Evolutionary conservation across 2,113 vertebrate genomes (phyloP).

Genomic region (Tachysurus fulvidraco): DNA sequence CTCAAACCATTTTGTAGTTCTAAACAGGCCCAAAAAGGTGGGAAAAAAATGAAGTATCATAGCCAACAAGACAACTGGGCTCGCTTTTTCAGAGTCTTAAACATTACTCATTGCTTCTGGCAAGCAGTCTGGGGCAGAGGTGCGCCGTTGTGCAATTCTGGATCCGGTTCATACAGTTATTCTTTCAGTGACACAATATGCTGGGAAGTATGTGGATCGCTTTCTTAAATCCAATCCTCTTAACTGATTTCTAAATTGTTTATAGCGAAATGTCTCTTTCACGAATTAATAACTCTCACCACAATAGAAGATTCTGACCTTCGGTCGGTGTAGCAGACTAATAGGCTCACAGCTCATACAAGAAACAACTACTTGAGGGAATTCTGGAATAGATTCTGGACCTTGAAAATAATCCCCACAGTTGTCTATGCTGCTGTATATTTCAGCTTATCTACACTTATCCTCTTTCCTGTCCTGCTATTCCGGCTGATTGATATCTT

Average conservation of each 20-base stretch:
- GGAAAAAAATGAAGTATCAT: constrained; percentile 63
- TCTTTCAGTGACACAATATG: constrained; percentile 32
- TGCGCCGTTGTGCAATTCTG: constrained; percentile 60
- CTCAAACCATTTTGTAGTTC: constrained; percentile 20
- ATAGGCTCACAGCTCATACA: not conserved
- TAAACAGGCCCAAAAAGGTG: constrained; percentile 32
- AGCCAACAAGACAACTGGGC: constrained; percentile 56
- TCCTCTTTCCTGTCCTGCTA: constrained; percentile 32
- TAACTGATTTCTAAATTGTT: constrained; percentile 24
- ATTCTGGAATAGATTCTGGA: constrained; percentile 23
- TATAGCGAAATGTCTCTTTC: constrained; percentile 1
- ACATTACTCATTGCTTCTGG: constrained; percentile 62
- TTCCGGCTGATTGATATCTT: constrained; percentile 54
- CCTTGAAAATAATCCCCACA: constrained; percentile 28
- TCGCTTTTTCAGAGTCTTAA: constrained; percentile 60
- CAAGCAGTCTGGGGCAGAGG: constrained; percentile 55
- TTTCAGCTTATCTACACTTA: constrained; percentile 47
- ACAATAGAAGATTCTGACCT: not conserved
- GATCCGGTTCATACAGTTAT: constrained; percentile 52
- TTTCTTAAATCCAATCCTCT: constrained; percentile 38
- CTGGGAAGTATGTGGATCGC: constrained; percentile 25
- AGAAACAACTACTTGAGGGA: constrained; percentile 21
- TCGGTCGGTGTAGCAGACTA: not conserved
- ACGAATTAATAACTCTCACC: not conserved
- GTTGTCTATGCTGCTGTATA: constrained; percentile 46